A percentile compares a stretch with the other conserved stretches of the same genome.
These are phyloP conservation scores for Astropecten irregularis DNA, from an alignment of 53 echinoderm and acorn worm species.

Conservation along the genomic window DNA sequence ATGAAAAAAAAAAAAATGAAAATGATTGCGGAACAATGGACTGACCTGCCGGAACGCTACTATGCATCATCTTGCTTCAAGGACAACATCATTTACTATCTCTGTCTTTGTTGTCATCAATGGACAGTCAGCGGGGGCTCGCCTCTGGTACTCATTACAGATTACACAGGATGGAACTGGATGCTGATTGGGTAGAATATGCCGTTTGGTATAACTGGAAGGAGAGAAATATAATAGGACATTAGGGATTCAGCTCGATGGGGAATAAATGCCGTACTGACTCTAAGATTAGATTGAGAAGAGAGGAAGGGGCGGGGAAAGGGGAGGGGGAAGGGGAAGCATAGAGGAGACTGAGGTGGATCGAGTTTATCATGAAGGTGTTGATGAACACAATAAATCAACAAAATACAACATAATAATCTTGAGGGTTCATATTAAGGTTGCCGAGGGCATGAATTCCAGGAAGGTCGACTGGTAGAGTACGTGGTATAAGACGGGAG, in stretches of 20 bases:
- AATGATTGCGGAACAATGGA: background rate
- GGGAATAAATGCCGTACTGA: background rate
- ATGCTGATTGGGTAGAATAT: no score
- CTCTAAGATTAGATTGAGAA: background rate
- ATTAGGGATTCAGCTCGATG: background rate
- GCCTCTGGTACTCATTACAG: constrained; percentile 28
- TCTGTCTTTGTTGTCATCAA: background rate
- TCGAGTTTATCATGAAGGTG: no score
- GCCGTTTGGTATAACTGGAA: background rate
- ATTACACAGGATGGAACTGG: background rate
- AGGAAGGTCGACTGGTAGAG: no score
- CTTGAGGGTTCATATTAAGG: no score
- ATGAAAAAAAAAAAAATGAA: background rate
- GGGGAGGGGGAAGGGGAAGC: background rate
- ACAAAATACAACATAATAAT: no score
- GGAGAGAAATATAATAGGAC: background rate
- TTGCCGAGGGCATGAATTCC: no score
- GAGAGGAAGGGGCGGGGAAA: background rate
- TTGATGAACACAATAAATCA: no score
- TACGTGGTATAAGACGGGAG: no score
- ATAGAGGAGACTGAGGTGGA: no score
- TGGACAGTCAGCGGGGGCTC: no score
- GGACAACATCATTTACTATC: background rate
- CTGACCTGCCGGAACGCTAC: constrained; percentile 23
- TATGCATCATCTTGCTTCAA: constrained; percentile 27